Evolutionary conservation across 2,888 invertebrate species (phyloP), one percentile per base, ranked within the genome.

Genomic region (Tanytarsus gracilentus): DNA sequence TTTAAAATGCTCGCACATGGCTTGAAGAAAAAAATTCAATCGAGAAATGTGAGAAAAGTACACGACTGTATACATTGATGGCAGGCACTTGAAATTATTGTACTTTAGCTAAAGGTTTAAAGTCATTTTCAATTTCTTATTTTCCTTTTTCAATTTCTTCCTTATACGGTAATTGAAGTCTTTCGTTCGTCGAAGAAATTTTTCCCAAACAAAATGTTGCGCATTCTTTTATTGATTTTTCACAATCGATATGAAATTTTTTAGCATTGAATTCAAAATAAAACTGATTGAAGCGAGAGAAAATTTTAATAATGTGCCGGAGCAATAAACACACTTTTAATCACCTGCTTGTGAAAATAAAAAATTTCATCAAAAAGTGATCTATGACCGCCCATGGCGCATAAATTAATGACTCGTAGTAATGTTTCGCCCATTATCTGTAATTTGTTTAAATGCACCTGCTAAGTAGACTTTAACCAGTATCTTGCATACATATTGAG

Each of bases 81-180:
- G n/a, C n/a, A n/a, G n/a, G n/a, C n/a, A n/a, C n/a, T n/a, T n/a
- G n/a, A n/a, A n/a, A n/a, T n/a, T n/a, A n/a, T n/a, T n/a, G n/a
- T n/a, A n/a, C n/a, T n/a, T n/a, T n/a, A n/a, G n/a, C n/a, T n/a
- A n/a, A n/a, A n/a, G n/a, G n/a, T n/a, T n/a, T n/a, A n/a, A n/a
- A n/a, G n/a, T n/a, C n/a, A n/a, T n/a, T n/a, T n/a, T n/a, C n/a
- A n/a, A n/a, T n/a, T 36, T 4, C 49, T 51, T 27, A 50, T 29
- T 51, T 8, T 9, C 29, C 29, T 51, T 16, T 29, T 26, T 16
- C n/a, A 51, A 8, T 51, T n/a, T 48, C 27, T 27, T 51, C 51
- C 51, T 51, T 51, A 27, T 51, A 16, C 27, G 51, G 51, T 8
- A 27, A 27, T 51, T 51, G 51, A 51, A 29, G 29, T 51, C 51